Base-by-base conservation (phyloP, 2,113 vertebrate genomes). In the Labeo rohita region DNA sequence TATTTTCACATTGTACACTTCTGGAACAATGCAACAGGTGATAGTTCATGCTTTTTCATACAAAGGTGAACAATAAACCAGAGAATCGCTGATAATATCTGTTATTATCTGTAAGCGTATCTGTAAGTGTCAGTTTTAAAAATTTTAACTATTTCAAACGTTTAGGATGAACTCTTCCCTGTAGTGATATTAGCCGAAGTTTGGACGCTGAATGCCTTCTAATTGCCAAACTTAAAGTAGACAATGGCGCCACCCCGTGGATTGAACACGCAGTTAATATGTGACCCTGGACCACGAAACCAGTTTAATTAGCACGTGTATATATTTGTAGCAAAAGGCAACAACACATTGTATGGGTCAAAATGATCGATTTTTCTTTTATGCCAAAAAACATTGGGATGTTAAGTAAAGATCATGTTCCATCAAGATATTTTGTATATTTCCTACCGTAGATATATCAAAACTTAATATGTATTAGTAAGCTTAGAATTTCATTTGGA, bases 161-260 rank as follows among this genome's bases (percentile, higher is more conserved):
- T 10, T 43, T 72, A 2, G 18, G 36, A 72, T 72, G 56, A 59
- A 59, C 56, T 18, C 54, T 56, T 21, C 54, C 54, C 54, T 7
- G 36, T 8, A 21, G 36, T 18, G 66, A 39, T 70, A 2, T 70
- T 34, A 43, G 5, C 9, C 47, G 18, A 23, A 73, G 18, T 12
- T 4, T 23, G 2, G 15, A 74, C 39, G 8, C 70, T 49, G 10
- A 12, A n/a, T 21, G 6, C 1, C 11, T 63, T 15, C 34, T 6
- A 79, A 0, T 59, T 49, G 15, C 7, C 18, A 7, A 10, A 16
- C 34, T 56, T 54, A 0, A 34, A n/a, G 7, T 49, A 78, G 10
- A 73, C 52, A 72, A 80, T 43, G n/a, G 83, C 83, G 68, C 76
- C 86, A 54, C 34, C 68, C 12, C 6, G 86, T 84, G 86, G 56